Conservation (phyloP, 2,888 invertebrate genomes). For the Pammene aurita region DNA sequence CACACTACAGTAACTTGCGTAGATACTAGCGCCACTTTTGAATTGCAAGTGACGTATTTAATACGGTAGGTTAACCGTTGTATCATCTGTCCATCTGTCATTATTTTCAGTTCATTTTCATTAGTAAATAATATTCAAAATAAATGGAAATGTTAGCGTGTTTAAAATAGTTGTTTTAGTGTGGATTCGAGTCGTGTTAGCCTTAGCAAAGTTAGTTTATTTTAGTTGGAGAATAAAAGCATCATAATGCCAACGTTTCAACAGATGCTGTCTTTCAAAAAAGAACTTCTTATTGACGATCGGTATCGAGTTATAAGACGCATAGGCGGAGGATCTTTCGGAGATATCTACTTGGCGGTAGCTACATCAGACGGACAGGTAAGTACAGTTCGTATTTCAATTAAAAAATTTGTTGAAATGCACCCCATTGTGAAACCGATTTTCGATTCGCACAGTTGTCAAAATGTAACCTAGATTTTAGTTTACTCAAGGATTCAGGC, state of each 20-base stretch:
- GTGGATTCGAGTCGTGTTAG: conserved; percentile 48
- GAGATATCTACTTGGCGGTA: conserved; percentile 97
- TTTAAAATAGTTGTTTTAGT: conserved; percentile 51
- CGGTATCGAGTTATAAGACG: conserved; percentile 96
- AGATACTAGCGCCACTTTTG: conserved; percentile 29
- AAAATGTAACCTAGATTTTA: conserved; percentile 40
- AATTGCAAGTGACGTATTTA: neutral
- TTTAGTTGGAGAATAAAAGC: conserved; percentile 44
- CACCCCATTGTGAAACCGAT: conserved; percentile 32
- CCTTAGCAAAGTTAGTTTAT: conserved; percentile 47
- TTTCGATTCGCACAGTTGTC: conserved; percentile 34
- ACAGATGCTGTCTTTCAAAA: conserved; percentile 76
- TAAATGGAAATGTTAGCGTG: conserved; percentile 55
- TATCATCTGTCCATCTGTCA: conserved; percentile 42
- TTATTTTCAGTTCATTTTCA: conserved; percentile 47
- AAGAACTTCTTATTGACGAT: conserved; percentile 66
- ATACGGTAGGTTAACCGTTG: conserved; percentile 18
- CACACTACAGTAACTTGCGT: neutral
- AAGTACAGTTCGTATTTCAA: conserved; percentile 56
- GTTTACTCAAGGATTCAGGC: conserved; percentile 38
- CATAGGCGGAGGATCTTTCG: conserved; percentile 98
- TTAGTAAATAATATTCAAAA: conserved; percentile 50
- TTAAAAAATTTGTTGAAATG: conserved; percentile 42
- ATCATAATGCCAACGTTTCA: conserved; percentile 52
- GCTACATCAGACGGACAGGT: conserved; percentile 94